A percentile compares a stretch with the other conserved stretches of the same genome.
These are phyloP conservation scores for Philopotamus ludificatus DNA, from an alignment of 1,140 invertebrate genomes.

Conservation along the genomic window DNA sequence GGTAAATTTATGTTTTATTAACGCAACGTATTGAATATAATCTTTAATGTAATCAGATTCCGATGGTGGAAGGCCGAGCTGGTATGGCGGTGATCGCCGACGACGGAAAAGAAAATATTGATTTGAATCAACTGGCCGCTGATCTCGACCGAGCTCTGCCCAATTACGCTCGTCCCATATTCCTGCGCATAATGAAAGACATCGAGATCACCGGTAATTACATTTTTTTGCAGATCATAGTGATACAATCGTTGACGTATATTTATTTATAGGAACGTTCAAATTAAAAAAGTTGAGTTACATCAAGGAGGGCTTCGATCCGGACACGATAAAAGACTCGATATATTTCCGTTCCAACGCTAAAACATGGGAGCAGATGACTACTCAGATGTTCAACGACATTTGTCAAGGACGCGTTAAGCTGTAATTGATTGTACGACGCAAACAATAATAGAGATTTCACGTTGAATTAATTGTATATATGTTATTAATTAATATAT, in stretches of 20 bases:
- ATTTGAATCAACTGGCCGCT: conserved; percentile 58
- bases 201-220: conserved; percentile 56
- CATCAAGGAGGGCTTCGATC: conserved; percentile 38
- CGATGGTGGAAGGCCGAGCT: conserved; percentile 79
- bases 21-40: background rate
- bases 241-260: conserved; percentile 6
- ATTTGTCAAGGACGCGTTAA: conserved; percentile 34
- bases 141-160: conserved; percentile 70
- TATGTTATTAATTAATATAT: too few species aligned
- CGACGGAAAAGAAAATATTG: conserved; percentile 50
- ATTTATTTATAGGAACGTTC: conserved; percentile 33
- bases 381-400: conserved; percentile 29
- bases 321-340: conserved; percentile 58
- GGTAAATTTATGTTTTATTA: background rate
- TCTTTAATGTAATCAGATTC: conserved; percentile 53
- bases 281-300: conserved; percentile 38
- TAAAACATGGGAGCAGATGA: conserved; percentile 64
- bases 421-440: conserved; percentile 16
- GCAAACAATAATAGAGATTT: too few species aligned
- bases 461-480: too few species aligned
- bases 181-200: conserved; percentile 70
- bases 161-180: conserved; percentile 80
- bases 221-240: background rate
- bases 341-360: conserved; percentile 84
- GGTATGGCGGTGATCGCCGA: conserved; percentile 88